These are phyloP conservation scores for Acropternis orthonyx DNA, from an alignment of 2,797 vertebrate genomes.

Conservation along the genomic window DNA sequence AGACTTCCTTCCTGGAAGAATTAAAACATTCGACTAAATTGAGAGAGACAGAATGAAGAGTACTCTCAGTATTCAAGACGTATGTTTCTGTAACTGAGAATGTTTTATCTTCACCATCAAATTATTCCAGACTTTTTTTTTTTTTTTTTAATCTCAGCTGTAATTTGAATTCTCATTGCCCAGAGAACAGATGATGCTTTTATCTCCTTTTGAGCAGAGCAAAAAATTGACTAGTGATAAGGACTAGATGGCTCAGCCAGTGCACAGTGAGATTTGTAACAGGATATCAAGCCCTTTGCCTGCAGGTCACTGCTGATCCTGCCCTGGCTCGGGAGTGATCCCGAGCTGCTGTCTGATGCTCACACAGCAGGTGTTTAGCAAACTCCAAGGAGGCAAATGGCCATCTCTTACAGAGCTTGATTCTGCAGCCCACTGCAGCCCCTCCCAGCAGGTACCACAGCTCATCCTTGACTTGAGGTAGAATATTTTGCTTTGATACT, in stretches of 20 bases:
- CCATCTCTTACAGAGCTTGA: background rate
- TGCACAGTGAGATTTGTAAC: conserved; percentile 36
- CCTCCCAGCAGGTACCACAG: background rate
- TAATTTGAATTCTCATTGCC: conserved; percentile 18
- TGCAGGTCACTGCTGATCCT: conserved; percentile 22
- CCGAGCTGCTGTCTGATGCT: background rate
- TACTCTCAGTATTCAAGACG: background rate
- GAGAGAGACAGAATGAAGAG: background rate
- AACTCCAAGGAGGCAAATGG: background rate
- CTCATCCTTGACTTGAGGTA: background rate
- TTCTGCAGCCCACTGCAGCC: background rate
- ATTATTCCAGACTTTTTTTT: background rate
- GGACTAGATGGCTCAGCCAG: conserved; percentile 4
- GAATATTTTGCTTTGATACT: background rate
- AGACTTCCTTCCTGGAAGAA: background rate
- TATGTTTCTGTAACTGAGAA: background rate
- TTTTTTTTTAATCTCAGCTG: background rate
- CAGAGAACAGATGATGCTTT: conserved; percentile 12
- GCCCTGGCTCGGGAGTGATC: background rate
- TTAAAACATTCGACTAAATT: background rate
- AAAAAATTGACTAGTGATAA: background rate
- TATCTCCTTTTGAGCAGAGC: conserved; percentile 1
- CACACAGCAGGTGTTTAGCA: background rate
- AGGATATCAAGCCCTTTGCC: conserved; percentile 37
- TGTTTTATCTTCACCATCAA: conserved; percentile 40